Evolutionary conservation across 1,140 invertebrate species (phyloP).

Genomic region (Trypoxylus dichotomus): DNA sequence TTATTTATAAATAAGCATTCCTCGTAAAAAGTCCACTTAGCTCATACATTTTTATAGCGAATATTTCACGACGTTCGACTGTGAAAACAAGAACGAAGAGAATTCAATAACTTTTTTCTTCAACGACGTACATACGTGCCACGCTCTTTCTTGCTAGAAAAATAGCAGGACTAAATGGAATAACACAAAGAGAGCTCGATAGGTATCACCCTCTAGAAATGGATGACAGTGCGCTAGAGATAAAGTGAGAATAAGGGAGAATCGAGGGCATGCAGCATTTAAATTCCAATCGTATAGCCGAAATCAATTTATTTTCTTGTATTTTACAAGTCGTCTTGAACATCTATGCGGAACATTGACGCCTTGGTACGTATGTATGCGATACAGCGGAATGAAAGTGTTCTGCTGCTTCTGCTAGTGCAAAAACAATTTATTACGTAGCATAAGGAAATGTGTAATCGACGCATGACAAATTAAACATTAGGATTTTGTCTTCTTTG

Average conservation of each 20-base stretch:
- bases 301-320: slow-evolving; percentile 9
- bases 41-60: neutral
- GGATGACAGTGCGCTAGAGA: neutral
- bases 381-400: neutral
- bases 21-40: neutral
- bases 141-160: neutral
- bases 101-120: slow-evolving; percentile 4
- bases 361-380: neutral
- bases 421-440: neutral
- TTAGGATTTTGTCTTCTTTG: too few relatives aligned
- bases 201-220: neutral
- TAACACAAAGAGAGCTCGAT: neutral
- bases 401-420: too few relatives aligned
- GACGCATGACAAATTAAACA: too few relatives aligned
- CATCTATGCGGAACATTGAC: neutral
- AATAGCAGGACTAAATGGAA: neutral
- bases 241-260: neutral
- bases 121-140: neutral
- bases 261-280: neutral
- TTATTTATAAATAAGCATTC: neutral
- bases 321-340: neutral
- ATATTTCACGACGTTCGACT: neutral
- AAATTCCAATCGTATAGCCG: neutral
- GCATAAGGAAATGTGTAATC: too few relatives aligned
- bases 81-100: neutral